A percentile compares a stretch with the other conserved stretches of the same genome.
phyloP scores from a whole-genome alignment of 2,888 invertebrate species.

The Drosophila lutescens region DNA sequence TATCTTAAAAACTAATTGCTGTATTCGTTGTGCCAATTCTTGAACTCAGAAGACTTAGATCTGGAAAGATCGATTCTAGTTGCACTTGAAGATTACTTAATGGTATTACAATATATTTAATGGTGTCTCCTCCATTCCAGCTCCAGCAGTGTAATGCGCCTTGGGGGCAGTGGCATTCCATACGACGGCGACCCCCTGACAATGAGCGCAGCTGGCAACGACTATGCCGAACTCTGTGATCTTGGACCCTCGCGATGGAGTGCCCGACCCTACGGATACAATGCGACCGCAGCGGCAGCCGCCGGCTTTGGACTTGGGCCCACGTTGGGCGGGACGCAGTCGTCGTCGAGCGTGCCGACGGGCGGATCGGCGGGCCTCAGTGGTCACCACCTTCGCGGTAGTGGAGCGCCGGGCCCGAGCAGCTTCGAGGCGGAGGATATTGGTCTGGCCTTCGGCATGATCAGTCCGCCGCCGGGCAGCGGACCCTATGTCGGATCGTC shows the following conservation, averaged over 20 bases:
- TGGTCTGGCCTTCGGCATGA: conserved; percentile 79
- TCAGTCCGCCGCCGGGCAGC: conserved; percentile 79
- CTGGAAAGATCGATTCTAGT: too few relatives aligned
- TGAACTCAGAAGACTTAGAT: too few relatives aligned
- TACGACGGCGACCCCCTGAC: conserved; percentile 84
- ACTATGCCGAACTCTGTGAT: conserved; percentile 85
- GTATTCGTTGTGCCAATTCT: too few relatives aligned
- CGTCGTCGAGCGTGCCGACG: conserved; percentile 81
- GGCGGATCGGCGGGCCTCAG: conserved; percentile 81
- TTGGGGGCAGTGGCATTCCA: conserved; percentile 83
- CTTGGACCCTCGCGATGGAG: conserved; percentile 85
- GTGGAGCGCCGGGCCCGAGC: conserved; percentile 73
- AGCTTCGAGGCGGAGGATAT: conserved; percentile 85
- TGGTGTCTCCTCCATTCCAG: conserved; percentile 2
- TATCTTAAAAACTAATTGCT: too few relatives aligned
- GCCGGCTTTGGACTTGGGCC: conserved; percentile 65
- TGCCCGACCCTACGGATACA: conserved; percentile 83
- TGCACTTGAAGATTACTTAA: too few relatives aligned
- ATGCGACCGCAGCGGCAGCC: conserved; percentile 78
- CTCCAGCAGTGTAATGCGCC: conserved; percentile 82
- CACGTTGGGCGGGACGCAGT: conserved; percentile 68
- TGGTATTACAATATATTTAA: neutral
- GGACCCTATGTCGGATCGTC: conserved; percentile 52
- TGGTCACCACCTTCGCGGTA: conserved; percentile 80
- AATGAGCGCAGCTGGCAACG: conserved; percentile 85